Evolutionary conservation across 2,113 vertebrate genomes (phyloP).

Genomic region (Numida meleagris): DNA sequence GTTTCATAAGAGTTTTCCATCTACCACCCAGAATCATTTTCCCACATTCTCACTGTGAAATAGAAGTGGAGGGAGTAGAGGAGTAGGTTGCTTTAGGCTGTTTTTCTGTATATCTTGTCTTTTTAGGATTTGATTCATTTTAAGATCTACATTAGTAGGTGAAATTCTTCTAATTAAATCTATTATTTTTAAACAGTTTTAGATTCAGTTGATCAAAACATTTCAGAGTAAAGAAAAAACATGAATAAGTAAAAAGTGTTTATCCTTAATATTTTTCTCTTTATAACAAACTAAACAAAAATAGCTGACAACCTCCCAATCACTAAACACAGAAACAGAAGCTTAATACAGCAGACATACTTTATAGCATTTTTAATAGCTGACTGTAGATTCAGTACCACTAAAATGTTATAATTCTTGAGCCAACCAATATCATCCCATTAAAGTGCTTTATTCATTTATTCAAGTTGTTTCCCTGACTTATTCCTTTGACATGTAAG

Average conservation of each 20-base stretch:
- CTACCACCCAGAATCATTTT: background rate
- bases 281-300: background rate
- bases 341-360: background rate
- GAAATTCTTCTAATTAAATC: background rate
- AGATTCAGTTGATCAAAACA: background rate
- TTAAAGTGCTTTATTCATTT: constrained; percentile 24
- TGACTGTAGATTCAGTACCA: background rate
- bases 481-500: constrained; percentile 17
- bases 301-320: background rate
- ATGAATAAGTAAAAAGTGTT: background rate
- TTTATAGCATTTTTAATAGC: background rate
- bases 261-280: background rate
- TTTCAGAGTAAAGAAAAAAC: background rate
- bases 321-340: background rate
- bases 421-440: background rate
- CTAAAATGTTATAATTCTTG: background rate
- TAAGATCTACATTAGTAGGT: background rate
- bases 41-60: background rate
- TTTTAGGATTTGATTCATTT: background rate
- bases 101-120: background rate
- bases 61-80: background rate
- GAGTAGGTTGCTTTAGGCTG: rapidly evolving
- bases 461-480: constrained; percentile 44
- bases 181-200: background rate
- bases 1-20: background rate